These are phyloP conservation scores for Cliona cf. orientalis DNA, from an alignment of 37 sponge, comb jelly and placozoan genomes.

Conservation along the genomic window DNA sequence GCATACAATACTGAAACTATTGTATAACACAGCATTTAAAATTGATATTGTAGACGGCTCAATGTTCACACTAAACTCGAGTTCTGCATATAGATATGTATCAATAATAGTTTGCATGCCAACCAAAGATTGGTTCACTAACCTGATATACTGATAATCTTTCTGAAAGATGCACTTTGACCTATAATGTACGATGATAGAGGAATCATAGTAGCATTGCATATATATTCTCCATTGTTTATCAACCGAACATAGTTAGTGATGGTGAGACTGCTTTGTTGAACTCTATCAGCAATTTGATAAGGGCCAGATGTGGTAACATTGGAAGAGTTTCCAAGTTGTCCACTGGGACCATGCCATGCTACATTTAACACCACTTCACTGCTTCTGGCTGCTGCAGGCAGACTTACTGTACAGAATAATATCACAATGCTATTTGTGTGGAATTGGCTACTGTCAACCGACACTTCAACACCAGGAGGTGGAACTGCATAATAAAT, in stretches of 20 bases:
- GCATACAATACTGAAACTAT: slow-evolving; percentile 17
- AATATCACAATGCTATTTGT: neutral
- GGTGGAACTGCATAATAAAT: slow-evolving; percentile 12
- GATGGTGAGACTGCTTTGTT: slow-evolving; percentile 9
- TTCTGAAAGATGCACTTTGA: neutral
- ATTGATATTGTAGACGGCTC: neutral
- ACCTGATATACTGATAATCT: neutral
- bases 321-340: neutral
- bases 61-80: neutral
- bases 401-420: neutral
- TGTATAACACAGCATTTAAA: neutral
- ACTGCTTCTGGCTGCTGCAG: neutral
- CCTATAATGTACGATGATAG: slow-evolving; percentile 9
- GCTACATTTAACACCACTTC: neutral
- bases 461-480: slow-evolving; percentile 3
- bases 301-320: neutral
- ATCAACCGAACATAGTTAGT: neutral
- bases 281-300: neutral
- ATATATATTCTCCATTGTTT: slow-evolving; percentile 13
- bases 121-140: neutral
- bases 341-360: slow-evolving; percentile 14
- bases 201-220: slow-evolving; percentile 26
- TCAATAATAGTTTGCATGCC: too few relatives aligned
- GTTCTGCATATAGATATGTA: neutral
- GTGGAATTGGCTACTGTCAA: neutral